phyloP scores from a whole-genome alignment of 92 coral and sea anemone genomes.

The Parazoanthus atlanticus region DNA sequence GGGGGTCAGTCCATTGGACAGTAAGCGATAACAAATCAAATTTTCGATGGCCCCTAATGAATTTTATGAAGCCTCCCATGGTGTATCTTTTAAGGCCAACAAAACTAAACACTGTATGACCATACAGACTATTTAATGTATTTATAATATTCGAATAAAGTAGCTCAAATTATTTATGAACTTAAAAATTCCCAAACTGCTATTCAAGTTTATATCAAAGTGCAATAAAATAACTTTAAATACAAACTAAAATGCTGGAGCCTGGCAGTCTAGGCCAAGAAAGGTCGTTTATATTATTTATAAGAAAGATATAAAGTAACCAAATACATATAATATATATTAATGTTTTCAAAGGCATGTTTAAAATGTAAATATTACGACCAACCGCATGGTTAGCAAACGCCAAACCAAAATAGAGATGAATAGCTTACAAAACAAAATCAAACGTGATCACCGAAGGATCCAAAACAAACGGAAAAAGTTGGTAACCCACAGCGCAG shows the following conservation, averaged over 20 bases:
- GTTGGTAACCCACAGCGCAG: not conserved
- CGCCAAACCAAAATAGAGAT: conserved; percentile 24
- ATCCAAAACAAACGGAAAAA: not conserved
- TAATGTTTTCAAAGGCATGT: conserved; percentile 4
- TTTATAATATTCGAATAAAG: no score
- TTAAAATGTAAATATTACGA: not conserved
- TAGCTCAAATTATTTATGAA: no score
- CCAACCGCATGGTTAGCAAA: conserved; percentile 26
- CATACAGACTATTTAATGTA: no score
- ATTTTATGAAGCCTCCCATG: not conserved
- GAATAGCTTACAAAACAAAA: not conserved
- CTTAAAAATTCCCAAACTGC: no score
- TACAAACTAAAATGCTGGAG: no score
- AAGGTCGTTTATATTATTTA: conserved; percentile 5
- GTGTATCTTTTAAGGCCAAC: not conserved
- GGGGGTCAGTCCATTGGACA: no score
- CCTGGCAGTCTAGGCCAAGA: not conserved
- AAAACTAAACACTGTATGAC: not conserved
- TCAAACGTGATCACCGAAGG: not conserved
- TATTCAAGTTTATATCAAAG: no score
- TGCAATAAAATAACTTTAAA: no score
- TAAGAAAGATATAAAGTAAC: not conserved
- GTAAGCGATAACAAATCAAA: no score
- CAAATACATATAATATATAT: not conserved
- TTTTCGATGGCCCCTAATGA: not conserved